Percentiles rank a stretch among this genome's conserved stretches.
These are phyloP conservation scores for Diaperis boleti DNA, from an alignment of 2,888 invertebrate genomes.

Conservation along the genomic window DNA sequence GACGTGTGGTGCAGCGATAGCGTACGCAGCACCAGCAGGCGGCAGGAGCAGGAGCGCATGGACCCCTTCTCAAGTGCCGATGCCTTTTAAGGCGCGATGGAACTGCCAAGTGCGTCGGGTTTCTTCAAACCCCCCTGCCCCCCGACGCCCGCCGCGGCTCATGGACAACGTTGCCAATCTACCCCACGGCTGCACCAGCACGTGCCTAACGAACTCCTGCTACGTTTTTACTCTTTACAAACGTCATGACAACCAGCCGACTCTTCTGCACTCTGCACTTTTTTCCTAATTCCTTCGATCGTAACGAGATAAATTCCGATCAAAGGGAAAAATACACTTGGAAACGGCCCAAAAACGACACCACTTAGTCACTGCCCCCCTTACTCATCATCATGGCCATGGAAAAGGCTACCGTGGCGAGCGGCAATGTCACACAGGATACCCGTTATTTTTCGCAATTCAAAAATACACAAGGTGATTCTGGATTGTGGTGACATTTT, in stretches of 20 bases:
- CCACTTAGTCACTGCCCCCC: slow-evolving; percentile 8
- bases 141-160: slow-evolving; percentile 31
- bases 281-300: slow-evolving; percentile 11
- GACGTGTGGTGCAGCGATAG: slow-evolving; percentile 37
- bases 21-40: slow-evolving; percentile 35
- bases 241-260: neutral
- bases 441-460: too few relatives aligned
- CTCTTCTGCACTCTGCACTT: slow-evolving; percentile 1
- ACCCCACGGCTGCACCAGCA: slow-evolving; percentile 44
- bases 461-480: neutral
- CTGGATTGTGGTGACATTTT: neutral
- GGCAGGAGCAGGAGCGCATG: slow-evolving; percentile 51
- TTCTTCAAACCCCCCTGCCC: slow-evolving; percentile 55
- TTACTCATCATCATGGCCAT: slow-evolving; percentile 19
- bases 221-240: slow-evolving; percentile 21
- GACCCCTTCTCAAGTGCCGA: slow-evolving; percentile 66
- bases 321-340: slow-evolving; percentile 21
- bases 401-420: too few relatives aligned
- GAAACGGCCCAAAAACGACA: slow-evolving; percentile 16
- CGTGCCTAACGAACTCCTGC: slow-evolving; percentile 42
- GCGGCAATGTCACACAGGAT: too few relatives aligned
- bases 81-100: slow-evolving; percentile 66
- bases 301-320: neutral
- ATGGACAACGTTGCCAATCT: slow-evolving; percentile 41
- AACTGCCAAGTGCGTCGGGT: slow-evolving; percentile 65